Evolutionary conservation across 2,888 invertebrate genomes (phyloP), one percentile per base, ranked within the genome.

Genomic region (Drosophila helvetica): DNA sequence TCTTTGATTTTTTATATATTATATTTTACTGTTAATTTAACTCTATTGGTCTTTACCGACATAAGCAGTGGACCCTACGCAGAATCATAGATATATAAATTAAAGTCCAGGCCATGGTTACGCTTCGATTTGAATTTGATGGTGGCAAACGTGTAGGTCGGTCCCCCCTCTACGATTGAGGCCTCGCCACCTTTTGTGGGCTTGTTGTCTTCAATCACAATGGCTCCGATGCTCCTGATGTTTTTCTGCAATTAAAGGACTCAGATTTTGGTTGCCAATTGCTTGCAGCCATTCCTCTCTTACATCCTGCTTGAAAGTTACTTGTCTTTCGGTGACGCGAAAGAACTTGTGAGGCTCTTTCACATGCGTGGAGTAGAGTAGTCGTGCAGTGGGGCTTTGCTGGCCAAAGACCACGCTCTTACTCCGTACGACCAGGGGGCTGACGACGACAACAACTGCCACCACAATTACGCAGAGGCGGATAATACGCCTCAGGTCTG

Each of bases 21-120:
- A 10, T 30, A 30, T 30, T 30, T 2, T 2, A 30, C 30, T 3
- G 9, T 0, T 30, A 30, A 9, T 33, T 0, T 22, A n/a, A n/a
- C 22, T 22, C 4, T 0, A 22, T 0, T 33, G 15, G 1, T 3
- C 12, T 1, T 4, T 4, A 12, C 33, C 33, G 12, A 12, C 10
- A 3, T 10, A 3, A 4, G 1, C 15, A 33, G 6, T 6, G 0
- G 2, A 38, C 6, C 2, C 5, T 1, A n/a, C 7, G 15, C 0
- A n/a, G 38, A 38, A 38, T n/a, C 38, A n/a, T n/a, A 38, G 2
- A 38, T 38, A n/a, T 15, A n/a, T 2, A 38, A 6, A 15, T 38
- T 5, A n/a, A n/a, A 38, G n/a, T 38, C n/a, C 7, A 38, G 38
- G 38, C 15, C 38, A 4, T 1, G 7, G n/a, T n/a, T 6, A n/a